Base-by-base conservation (phyloP, 1,140 invertebrate species). In the Seison nebaliae region DNA sequence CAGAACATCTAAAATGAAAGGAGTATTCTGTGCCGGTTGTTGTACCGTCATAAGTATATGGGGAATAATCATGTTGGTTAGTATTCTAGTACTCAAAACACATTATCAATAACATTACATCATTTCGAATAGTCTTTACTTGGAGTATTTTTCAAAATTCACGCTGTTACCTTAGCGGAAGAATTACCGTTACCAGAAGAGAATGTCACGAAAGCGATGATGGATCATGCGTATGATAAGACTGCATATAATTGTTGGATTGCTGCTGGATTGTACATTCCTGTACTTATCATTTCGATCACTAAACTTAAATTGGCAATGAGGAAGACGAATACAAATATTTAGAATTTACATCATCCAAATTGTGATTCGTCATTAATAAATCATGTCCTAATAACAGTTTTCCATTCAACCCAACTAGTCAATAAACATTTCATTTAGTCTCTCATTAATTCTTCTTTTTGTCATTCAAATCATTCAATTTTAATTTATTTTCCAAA, bases 61-160 rank as follows among this genome's bases (percentile, higher is more conserved):
- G 38, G 38, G 38, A 21, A 40, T 40, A 6, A 40, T 40, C 17
- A 39, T 39, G 37, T 34, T 39, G 29, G 24, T 26, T 9, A 26
- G 24, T 26, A 26, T 9, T 26, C 9, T 9, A 9, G 24, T n/a
- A 14, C 14, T n/a, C 14, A 14, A 26, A 9, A 14, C 24, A 26
- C 24, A 26, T n/a, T 26, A 9, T 9, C 24, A 14, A 14, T n/a
- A 9, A 26, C 14, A 14, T n/a, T 26, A 9, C 9, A 26, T 9
- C 9, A 9, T n/a, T 26, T 26, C 14, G 9, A 14, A 26, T 9
- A 14, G 37, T 22, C 19, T 32, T 39, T 2, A n/a, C 22, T 39
- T 11, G 37, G 37, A 17, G 37, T 21, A 7, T 12, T 39, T 8
- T 26, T 39, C n/a, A 32, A 28, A 19, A 30, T 30, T 11, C 31